Percentiles rank a stretch among this genome's conserved stretches.
Conservation (phyloP, 2,113 vertebrate genomes). For the Phrynosoma platyrhinos region DNA sequence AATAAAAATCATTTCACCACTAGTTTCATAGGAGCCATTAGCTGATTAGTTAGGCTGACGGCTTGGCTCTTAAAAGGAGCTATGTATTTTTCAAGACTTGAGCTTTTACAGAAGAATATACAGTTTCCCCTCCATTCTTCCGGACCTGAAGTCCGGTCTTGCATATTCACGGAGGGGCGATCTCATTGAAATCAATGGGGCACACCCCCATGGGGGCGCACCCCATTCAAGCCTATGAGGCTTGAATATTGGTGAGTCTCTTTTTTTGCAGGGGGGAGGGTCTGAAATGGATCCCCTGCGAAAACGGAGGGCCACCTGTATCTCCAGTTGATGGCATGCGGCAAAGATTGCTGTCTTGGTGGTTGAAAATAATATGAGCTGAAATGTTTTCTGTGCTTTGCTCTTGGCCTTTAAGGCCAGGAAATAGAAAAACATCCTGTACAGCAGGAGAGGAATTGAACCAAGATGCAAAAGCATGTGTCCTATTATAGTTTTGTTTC, state of each 20-base stretch:
- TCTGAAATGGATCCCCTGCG: too few relatives aligned
- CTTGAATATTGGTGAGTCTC: too few relatives aligned
- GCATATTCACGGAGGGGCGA: too few relatives aligned
- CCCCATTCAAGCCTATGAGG: too few relatives aligned
- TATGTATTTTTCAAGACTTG: background rate
- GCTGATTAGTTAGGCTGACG: slow-evolving; percentile 1
- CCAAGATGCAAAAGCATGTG: background rate
- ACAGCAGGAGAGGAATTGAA: too few relatives aligned
- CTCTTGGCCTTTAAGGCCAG: background rate
- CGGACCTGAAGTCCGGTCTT: too few relatives aligned
- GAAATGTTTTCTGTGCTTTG: background rate
- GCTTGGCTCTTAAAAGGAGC: background rate
- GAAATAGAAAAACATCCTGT: background rate
- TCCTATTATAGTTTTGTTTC: background rate
- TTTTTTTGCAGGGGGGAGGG: too few relatives aligned
- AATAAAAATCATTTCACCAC: background rate
- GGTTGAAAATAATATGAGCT: background rate
- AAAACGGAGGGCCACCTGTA: too few relatives aligned
- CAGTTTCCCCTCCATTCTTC: too few relatives aligned
- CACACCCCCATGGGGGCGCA: too few relatives aligned
- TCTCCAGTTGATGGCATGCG: background rate
- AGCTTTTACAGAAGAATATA: background rate
- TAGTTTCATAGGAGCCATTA: background rate
- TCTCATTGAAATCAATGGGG: too few relatives aligned
- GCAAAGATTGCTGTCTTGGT: background rate